phyloP scores from a whole-genome alignment of 2,888 invertebrate species.

The Limnephilus lunatus region DNA sequence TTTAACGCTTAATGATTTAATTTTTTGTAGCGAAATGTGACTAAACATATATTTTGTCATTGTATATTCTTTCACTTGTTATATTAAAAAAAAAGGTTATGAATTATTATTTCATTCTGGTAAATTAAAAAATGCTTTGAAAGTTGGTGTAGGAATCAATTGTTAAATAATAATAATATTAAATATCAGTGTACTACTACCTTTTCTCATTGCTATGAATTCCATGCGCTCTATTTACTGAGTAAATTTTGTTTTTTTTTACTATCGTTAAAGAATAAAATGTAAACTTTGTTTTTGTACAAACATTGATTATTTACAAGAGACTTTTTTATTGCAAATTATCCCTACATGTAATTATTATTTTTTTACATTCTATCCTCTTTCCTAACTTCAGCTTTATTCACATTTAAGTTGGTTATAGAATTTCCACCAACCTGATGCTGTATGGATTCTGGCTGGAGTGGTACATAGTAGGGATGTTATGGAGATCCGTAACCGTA shows the following conservation, averaged over 20 bases:
- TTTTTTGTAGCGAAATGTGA: neutral
- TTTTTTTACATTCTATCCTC: no score
- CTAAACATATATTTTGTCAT: neutral
- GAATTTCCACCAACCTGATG: no score
- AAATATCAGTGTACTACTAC: neutral
- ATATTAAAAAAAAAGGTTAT: neutral
- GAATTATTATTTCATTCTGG: neutral
- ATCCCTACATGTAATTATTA: no score
- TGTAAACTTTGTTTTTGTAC: conserved; percentile 34
- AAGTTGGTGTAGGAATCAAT: neutral
- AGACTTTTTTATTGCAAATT: neutral
- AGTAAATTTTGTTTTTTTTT: conserved; percentile 46
- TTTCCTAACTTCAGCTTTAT: no score
- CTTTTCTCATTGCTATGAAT: conserved; percentile 10
- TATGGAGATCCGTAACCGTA: no score
- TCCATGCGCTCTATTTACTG: conserved; percentile 33
- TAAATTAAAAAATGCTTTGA: neutral
- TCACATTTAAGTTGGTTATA: no score
- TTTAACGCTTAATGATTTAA: neutral
- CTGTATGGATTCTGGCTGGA: no score
- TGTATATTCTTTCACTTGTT: neutral
- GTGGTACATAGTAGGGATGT: no score
- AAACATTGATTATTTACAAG: conserved; percentile 33
- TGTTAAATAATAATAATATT: neutral
- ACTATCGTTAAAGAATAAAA: conserved; percentile 45